Percentiles rank a stretch among this genome's conserved stretches.
These are phyloP conservation scores for Centrocercus urophasianus DNA, from an alignment of 2,113 vertebrate species.

Conservation along the genomic window DNA sequence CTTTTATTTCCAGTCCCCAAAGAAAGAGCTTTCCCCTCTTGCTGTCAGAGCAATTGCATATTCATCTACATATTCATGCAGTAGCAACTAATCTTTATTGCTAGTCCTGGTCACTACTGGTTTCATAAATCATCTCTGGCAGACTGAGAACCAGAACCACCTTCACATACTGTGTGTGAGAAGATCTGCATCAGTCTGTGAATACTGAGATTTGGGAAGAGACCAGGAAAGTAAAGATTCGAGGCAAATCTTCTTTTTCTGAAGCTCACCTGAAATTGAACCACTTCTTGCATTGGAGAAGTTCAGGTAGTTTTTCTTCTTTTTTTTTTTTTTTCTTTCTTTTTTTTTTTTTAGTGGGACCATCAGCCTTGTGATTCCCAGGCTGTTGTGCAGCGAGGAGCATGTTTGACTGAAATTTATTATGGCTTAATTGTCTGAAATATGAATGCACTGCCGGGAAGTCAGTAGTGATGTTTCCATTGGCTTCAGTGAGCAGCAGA, in stretches of 20 bases:
- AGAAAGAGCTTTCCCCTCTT: conserved; percentile 31
- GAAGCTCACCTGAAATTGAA: background rate
- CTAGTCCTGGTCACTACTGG: conserved; percentile 27
- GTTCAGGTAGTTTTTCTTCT: background rate
- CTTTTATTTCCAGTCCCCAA: conserved; percentile 2
- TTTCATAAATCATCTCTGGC: background rate
- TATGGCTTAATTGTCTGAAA: background rate
- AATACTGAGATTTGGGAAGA: fast-evolving
- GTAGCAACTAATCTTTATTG: conserved; percentile 7
- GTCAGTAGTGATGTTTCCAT: background rate
- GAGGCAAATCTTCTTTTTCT: background rate
- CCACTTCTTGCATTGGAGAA: background rate
- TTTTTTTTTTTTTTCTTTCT: background rate
- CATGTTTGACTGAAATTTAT: background rate
- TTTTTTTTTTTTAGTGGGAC: background rate
- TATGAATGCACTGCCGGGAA: background rate
- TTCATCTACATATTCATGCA: conserved; percentile 48
- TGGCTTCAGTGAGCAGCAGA: background rate
- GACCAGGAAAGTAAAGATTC: background rate
- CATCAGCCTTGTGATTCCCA: background rate
- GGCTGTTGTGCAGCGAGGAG: background rate
- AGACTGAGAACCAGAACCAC: background rate
- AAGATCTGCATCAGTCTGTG: background rate
- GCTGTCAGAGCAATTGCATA: background rate
- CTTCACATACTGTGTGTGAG: background rate